Conservation (phyloP, 2,113 vertebrate species). For the Oncorhynchus tshawytscha region DNA sequence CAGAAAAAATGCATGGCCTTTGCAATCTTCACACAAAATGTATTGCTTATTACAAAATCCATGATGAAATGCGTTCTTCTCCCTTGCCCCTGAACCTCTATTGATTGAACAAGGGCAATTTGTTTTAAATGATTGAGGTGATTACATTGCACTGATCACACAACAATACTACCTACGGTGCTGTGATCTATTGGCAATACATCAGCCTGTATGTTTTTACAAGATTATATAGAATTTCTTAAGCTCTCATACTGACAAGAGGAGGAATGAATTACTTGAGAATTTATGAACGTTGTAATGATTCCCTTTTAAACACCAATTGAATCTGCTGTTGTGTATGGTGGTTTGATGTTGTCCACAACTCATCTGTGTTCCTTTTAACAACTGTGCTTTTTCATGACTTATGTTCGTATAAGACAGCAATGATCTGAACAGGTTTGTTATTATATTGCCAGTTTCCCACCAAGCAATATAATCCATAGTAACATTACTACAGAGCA, state of each 20-base stretch:
- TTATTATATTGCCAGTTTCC: too few species aligned
- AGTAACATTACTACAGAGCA: too few species aligned
- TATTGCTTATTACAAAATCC: constrained; percentile 62
- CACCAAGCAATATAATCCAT: too few species aligned
- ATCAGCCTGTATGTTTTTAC: constrained; percentile 54
- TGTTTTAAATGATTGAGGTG: constrained; percentile 57
- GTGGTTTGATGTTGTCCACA: constrained; percentile 19
- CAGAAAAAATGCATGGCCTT: constrained; percentile 26
- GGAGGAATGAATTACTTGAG: neutral
- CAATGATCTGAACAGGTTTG: neutral
- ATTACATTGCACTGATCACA: constrained; percentile 39
- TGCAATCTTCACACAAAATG: constrained; percentile 29
- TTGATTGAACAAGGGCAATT: constrained; percentile 51
- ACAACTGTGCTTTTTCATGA: constrained; percentile 18
- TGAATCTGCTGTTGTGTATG: neutral
- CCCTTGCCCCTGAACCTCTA: constrained; percentile 39
- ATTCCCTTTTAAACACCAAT: constrained; percentile 46
- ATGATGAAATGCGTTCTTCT: constrained; percentile 47
- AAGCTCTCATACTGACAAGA: constrained; percentile 20
- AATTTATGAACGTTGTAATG: constrained; percentile 45
- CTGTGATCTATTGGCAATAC: constrained; percentile 55
- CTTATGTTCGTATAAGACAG: neutral
- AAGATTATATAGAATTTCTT: constrained; percentile 54
- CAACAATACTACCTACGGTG: constrained; percentile 28
- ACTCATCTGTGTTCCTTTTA: neutral